phyloP scores from a whole-genome alignment of 2,797 vertebrate genomes.

The Rhynchonycteris naso region DNA sequence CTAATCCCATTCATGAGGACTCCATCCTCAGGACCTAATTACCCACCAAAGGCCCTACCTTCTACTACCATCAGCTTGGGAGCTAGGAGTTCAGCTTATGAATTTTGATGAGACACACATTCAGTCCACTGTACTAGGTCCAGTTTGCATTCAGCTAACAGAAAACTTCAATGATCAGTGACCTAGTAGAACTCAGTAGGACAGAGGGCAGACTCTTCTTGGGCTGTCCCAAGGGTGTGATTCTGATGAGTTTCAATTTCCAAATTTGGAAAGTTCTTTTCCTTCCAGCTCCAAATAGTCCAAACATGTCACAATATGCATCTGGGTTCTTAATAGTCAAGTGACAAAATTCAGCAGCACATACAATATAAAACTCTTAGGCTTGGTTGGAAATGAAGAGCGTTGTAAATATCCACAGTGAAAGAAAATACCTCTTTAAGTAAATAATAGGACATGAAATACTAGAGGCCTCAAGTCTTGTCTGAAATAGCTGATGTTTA shows the following conservation, averaged over 20 bases:
- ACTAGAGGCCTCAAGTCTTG: not conserved
- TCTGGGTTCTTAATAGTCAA: not conserved
- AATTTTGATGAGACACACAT: not conserved
- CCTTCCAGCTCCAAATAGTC: slow-evolving; percentile 17
- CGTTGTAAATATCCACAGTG: not conserved
- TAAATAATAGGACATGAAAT: not conserved
- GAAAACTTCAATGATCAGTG: not conserved
- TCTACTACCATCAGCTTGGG: not conserved
- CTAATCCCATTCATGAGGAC: not conserved
- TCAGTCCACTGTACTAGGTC: not conserved
- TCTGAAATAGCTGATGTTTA: not conserved
- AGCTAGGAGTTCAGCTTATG: not conserved
- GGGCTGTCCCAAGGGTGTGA: not conserved
- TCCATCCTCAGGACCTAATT: not conserved
- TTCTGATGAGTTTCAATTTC: not conserved
- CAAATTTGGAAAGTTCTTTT: slow-evolving; percentile 23
- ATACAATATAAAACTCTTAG: not conserved
- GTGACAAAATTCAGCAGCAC: slow-evolving; percentile 1
- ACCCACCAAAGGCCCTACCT: not conserved
- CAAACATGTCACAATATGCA: slow-evolving; percentile 2
- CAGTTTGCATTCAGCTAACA: not conserved
- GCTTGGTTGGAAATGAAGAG: not conserved
- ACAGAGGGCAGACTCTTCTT: not conserved
- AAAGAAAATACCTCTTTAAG: not conserved
- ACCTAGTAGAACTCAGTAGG: not conserved